Evolutionary conservation across 2,888 invertebrate genomes (phyloP), one percentile per base, ranked within the genome.

Genomic region (Seira ritae): DNA sequence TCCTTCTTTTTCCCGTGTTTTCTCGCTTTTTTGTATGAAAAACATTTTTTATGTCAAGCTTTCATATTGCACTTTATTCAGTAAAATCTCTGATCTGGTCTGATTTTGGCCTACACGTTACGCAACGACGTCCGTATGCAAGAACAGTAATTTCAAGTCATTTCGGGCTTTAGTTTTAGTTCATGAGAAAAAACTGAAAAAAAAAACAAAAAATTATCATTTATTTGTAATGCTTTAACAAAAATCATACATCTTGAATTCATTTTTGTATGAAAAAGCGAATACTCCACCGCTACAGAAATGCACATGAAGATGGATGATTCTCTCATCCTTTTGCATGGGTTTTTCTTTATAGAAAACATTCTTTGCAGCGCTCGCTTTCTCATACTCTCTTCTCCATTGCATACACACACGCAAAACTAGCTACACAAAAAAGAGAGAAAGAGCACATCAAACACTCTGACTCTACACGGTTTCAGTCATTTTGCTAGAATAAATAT

Each of bases 311-410:
- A 66, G 37, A 22, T 76, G 15, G 8, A 31, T 69, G 60, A 31
- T 8, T 20, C 24, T 75, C 24, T 75, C 65, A 19, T 74, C 15
- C 50, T 20, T 77, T 69, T 22, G 19, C 24, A 46, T 46, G 60
- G 31, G 12, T 79, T 65, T 65, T 60, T 55, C 62, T 70, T 24
- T n/a, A 50, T 55, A 37, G 55, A 60, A 79, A 42, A 60, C 31
- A 68, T 23, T 65, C 66, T 72, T 72, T 65, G 72, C 73, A 68
- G 50, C 80, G 68, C 80, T 37, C 70, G 50, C 23, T n/a, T 55
- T 55, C 15, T 17, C 55, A 72, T 37, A 73, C 42, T 20, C 73
- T 17, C 2, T 69, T 42, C 68, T 31, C 68, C n/a, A 20, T 69
- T 42, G 22, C 20, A 42, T n/a, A 76, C 42, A 67, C 37, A 66